These are phyloP conservation scores for Macrosoma leucophasiata DNA, from an alignment of 2,888 invertebrate species.

Conservation along the genomic window DNA sequence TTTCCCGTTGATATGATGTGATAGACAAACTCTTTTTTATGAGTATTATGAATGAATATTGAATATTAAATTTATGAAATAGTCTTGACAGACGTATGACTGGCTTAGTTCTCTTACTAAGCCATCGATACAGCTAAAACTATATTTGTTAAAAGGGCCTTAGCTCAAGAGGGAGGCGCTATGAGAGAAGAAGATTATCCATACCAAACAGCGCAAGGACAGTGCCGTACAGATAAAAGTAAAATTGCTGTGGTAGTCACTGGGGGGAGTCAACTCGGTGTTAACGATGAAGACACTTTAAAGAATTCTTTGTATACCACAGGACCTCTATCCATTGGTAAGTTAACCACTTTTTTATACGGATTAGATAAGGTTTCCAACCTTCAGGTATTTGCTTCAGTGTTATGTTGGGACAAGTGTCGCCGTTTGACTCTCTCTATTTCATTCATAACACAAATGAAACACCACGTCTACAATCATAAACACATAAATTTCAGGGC, in stretches of 20 bases:
- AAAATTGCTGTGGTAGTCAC: constrained; percentile 12
- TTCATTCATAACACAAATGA: too few relatives aligned
- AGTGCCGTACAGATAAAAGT: constrained; percentile 9
- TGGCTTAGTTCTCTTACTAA: background rate
- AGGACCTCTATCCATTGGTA: constrained; percentile 22
- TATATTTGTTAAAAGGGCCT: constrained; percentile 6
- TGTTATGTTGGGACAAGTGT: too few relatives aligned
- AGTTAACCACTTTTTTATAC: too few relatives aligned
- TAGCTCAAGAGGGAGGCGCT: constrained; percentile 11
- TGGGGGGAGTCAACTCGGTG: constrained; percentile 1
- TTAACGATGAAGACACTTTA: constrained; percentile 16
- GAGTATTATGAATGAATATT: background rate
- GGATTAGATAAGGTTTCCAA: too few relatives aligned
- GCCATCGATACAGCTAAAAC: background rate
- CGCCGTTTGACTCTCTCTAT: too few relatives aligned
- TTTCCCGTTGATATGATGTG: background rate
- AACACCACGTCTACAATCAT: too few relatives aligned
- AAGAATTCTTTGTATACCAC: constrained; percentile 14
- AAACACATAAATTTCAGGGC: too few relatives aligned
- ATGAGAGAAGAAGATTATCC: constrained; percentile 16
- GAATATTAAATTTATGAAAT: background rate
- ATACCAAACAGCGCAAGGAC: constrained; percentile 4
- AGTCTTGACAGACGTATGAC: background rate
- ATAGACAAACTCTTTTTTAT: background rate
- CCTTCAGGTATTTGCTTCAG: too few relatives aligned